These are phyloP conservation scores for Antheraea yamamai DNA, from an alignment of 2,888 invertebrate species.

Conservation along the genomic window DNA sequence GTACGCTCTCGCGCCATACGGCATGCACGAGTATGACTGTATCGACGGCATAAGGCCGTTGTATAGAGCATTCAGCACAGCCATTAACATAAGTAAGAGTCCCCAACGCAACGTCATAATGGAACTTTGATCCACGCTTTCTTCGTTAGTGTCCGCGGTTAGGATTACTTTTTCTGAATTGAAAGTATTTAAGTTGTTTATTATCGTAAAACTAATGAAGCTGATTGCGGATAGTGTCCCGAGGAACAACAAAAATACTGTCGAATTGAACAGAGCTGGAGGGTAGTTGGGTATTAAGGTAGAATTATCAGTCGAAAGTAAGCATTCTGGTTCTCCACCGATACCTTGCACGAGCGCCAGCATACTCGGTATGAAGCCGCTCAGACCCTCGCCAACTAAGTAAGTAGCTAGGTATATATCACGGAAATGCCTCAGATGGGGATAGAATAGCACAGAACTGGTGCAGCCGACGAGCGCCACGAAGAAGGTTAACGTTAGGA, in stretches of 20 bases:
- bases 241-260: constrained; percentile 85
- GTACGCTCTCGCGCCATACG: constrained; percentile 90
- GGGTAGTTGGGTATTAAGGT: constrained; percentile 56
- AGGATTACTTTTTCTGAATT: constrained; percentile 59
- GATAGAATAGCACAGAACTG: constrained; percentile 92
- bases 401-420: constrained; percentile 90
- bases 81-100: constrained; percentile 66
- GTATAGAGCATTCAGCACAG: constrained; percentile 84
- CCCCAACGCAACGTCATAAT: constrained; percentile 54
- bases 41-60: constrained; percentile 91
- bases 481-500: constrained; percentile 85
- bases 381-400: constrained; percentile 91
- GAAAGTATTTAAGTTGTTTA: constrained; percentile 69
- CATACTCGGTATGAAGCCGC: constrained; percentile 90
- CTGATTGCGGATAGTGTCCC: constrained; percentile 84
- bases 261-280: constrained; percentile 84
- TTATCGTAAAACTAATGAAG: constrained; percentile 83
- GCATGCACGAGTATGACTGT: constrained; percentile 90
- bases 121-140: constrained; percentile 83
- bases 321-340: constrained; percentile 83
- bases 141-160: constrained; percentile 75
- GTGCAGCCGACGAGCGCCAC: constrained; percentile 90
- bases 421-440: constrained; percentile 89
- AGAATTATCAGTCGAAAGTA: constrained; percentile 58
- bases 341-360: constrained; percentile 90